These are phyloP conservation scores for Physocephala rufipes DNA, from an alignment of 2,888 invertebrate genomes.

Conservation along the genomic window DNA sequence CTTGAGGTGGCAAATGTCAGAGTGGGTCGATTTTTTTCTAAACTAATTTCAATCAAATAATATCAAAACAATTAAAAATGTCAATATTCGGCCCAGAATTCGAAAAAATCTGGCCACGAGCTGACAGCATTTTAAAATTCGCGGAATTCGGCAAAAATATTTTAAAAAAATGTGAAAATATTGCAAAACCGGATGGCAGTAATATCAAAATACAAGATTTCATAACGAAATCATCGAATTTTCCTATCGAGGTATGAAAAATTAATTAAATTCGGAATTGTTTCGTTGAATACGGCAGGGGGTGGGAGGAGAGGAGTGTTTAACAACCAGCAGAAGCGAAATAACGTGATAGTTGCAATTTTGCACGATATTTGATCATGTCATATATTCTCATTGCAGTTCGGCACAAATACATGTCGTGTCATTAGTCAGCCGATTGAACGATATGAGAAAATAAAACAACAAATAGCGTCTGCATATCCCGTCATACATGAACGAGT, in stretches of 20 bases:
- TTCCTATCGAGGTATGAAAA: constrained; percentile 53
- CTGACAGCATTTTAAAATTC: constrained; percentile 38
- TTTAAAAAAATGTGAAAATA: constrained; percentile 49
- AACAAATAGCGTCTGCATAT: constrained; percentile 70
- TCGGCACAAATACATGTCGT: constrained; percentile 61
- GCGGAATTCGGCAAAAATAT: constrained; percentile 50
- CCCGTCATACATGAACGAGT: constrained; percentile 76
- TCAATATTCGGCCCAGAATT: constrained; percentile 57
- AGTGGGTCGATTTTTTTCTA: neutral
- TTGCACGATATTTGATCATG: neutral
- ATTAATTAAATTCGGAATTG: too few species aligned
- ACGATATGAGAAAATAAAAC: constrained; percentile 51
- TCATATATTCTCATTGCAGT: constrained; percentile 47
- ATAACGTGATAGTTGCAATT: neutral
- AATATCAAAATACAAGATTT: constrained; percentile 47
- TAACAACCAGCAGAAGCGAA: too few species aligned
- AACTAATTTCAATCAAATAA: constrained; percentile 14
- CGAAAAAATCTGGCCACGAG: constrained; percentile 50
- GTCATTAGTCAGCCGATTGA: constrained; percentile 53
- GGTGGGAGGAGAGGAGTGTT: too few species aligned
- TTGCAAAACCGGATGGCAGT: constrained; percentile 46
- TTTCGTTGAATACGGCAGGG: too few species aligned
- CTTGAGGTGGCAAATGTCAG: too few species aligned
- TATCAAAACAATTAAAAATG: constrained; percentile 45
- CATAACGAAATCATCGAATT: constrained; percentile 50